phyloP scores from a whole-genome alignment of 2,888 invertebrate genomes.

The Limnephilus rhombicus region DNA sequence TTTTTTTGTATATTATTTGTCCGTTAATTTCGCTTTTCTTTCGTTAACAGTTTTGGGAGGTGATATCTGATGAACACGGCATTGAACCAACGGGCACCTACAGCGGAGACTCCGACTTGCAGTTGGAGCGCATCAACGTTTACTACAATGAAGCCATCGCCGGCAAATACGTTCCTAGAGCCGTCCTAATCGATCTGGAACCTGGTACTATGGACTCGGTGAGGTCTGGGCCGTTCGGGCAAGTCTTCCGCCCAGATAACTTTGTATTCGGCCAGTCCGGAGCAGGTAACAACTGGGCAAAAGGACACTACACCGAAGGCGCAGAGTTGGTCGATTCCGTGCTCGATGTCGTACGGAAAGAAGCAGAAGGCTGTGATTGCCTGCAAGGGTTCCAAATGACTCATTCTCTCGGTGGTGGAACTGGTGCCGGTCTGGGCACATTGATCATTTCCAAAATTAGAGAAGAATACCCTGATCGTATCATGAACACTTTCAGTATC shows the following conservation, averaged over 20 bases:
- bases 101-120: slow-evolving; percentile 84
- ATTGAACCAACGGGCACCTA: slow-evolving; percentile 85
- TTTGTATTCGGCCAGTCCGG: slow-evolving; percentile 83
- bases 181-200: slow-evolving; percentile 86
- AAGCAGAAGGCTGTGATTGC: slow-evolving; percentile 85
- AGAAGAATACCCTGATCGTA: slow-evolving; percentile 87
- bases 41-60: slow-evolving; percentile 85
- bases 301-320: slow-evolving; percentile 86
- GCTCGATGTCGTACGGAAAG: slow-evolving; percentile 79
- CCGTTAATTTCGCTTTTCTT: slow-evolving; percentile 67
- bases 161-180: slow-evolving; percentile 86
- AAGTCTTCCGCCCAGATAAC: slow-evolving; percentile 86
- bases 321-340: slow-evolving; percentile 82
- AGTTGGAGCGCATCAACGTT: slow-evolving; percentile 85
- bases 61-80: slow-evolving; percentile 89
- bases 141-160: slow-evolving; percentile 86
- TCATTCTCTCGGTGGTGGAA: slow-evolving; percentile 86
- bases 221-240: slow-evolving; percentile 83
- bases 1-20: not conserved
- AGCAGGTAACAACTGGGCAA: slow-evolving; percentile 81
- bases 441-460: slow-evolving; percentile 85
- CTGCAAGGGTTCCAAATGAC: slow-evolving; percentile 82
- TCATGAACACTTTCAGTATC: slow-evolving; percentile 86
- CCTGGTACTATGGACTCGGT: slow-evolving; percentile 90
- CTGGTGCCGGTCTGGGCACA: slow-evolving; percentile 87